Evolutionary conservation across 2,888 invertebrate species (phyloP), one percentile per base, ranked within the genome.

Genomic region (Tachina fera): DNA sequence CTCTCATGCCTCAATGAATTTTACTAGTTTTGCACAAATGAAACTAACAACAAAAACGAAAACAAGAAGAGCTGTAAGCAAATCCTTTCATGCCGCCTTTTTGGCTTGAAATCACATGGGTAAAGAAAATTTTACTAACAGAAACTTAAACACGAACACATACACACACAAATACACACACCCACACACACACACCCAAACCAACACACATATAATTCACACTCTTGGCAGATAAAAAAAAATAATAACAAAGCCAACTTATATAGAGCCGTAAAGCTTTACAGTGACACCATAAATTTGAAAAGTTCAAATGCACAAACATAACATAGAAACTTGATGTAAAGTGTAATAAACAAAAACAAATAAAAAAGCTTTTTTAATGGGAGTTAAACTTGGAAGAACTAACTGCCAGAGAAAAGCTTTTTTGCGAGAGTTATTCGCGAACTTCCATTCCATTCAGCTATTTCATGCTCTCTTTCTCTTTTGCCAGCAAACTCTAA

Each of bases 371-470:
- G 56, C 56, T 70, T 63, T 61, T 39, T 22, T 9, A 13, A 14
- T 45, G 3, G 4, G 19, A 22, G 2, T 14, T 65, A 9, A 14
- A 2, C 0, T n/a, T 9, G 10, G 3, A 43, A 75, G 22, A 22
- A 22, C 41, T 60, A 2, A 14, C 8, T 22, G 13, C 0, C 1
- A 9, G 31, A 39, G 1, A 13, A 51, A 68, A 51, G 68, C 51
- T 72, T 60, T 60, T 8, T 3, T 31, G 31, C 31, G 2, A 60
- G 9, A 43, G 22, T 67, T 43, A 9, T 4, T 31, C 14, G 14
- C 1, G 9, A 13, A 22, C 39, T 8, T 43, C 9, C 31, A 51
- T 67, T 83, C 83, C 83, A 86, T 86, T 86, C 86, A 86, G 86
- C 86, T 45, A 14, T 13, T 47, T 6, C 11, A 22, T 8, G 53